Percentiles rank a stretch among this genome's conserved stretches.
Evolutionary conservation across 2,113 vertebrate species (phyloP).

Genomic region (Ceyx cyanopectus): DNA sequence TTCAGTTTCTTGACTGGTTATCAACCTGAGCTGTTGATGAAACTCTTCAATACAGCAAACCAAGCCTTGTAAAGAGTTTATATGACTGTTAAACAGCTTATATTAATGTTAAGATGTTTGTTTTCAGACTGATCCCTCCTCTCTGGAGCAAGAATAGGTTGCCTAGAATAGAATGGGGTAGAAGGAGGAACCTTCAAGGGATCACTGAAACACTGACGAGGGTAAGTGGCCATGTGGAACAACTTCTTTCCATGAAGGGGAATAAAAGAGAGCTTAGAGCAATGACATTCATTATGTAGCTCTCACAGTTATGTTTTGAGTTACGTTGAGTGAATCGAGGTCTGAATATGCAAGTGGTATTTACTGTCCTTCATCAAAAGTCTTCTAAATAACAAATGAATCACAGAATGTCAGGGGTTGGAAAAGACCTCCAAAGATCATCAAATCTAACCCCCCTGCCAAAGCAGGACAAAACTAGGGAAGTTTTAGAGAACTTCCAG

Average conservation of each 20-base stretch:
- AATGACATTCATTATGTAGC: background rate
- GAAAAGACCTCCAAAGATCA: too few species aligned
- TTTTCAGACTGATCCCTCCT: background rate
- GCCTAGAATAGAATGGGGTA: background rate
- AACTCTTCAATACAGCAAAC: background rate
- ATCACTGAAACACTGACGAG: background rate
- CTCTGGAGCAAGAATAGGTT: background rate
- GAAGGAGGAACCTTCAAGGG: background rate
- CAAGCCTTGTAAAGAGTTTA: background rate
- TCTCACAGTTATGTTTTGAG: background rate
- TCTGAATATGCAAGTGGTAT: slow-evolving; percentile 5
- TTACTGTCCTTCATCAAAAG: background rate
- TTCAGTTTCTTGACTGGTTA: background rate
- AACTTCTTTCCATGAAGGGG: background rate
- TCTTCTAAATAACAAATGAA: slow-evolving; percentile 22
- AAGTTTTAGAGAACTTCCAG: too few species aligned
- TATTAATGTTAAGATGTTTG: background rate
- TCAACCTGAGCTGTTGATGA: background rate
- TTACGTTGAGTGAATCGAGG: background rate
- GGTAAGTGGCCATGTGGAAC: background rate
- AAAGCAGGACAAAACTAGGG: too few species aligned
- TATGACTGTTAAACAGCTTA: background rate
- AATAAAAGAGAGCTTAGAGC: background rate
- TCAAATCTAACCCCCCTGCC: too few species aligned
- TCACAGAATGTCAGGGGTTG: too few species aligned